Evolutionary conservation across 2,113 vertebrate species (phyloP).

Genomic region (Carassius auratus): DNA sequence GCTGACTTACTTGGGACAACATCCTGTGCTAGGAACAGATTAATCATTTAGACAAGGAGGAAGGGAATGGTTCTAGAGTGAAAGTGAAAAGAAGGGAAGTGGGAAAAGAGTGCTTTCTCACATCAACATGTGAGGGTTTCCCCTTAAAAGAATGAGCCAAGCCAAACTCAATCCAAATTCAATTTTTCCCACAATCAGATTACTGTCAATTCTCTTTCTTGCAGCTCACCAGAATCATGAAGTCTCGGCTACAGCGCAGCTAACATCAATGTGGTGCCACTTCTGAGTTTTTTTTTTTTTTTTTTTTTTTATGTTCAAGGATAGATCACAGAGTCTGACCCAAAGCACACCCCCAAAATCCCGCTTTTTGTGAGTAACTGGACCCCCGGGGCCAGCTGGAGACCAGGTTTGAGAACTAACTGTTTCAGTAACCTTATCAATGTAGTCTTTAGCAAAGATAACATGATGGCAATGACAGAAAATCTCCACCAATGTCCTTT

Average conservation of each 20-base stretch:
- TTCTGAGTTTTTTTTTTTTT: not conserved
- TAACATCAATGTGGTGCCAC: not conserved
- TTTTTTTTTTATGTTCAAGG: not conserved
- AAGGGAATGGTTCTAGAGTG: slow-evolving; percentile 5
- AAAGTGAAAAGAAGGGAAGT: slow-evolving; percentile 16
- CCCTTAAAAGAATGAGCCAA: slow-evolving; percentile 6
- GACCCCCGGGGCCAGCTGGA: not conserved
- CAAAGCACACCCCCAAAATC: not conserved
- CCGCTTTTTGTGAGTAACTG: not conserved
- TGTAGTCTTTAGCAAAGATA: not conserved
- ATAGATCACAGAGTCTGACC: not conserved
- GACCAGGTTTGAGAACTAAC: not conserved
- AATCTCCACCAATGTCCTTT: slow-evolving; percentile 41
- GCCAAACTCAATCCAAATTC: slow-evolving; percentile 27
- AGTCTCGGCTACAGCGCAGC: not conserved
- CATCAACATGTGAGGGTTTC: not conserved
- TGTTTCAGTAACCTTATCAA: not conserved
- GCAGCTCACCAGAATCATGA: not conserved
- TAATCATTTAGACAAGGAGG: slow-evolving; percentile 52
- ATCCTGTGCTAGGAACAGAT: slow-evolving; percentile 40
- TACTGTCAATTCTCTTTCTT: slow-evolving; percentile 23
- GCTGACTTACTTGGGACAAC: slow-evolving; percentile 34
- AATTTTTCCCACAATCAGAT: slow-evolving; percentile 15
- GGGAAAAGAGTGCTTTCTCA: not conserved
- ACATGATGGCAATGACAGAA: slow-evolving; percentile 2